Evolutionary conservation across 2,888 invertebrate species (phyloP).

Genomic region (Andrena hattorfiana): DNA sequence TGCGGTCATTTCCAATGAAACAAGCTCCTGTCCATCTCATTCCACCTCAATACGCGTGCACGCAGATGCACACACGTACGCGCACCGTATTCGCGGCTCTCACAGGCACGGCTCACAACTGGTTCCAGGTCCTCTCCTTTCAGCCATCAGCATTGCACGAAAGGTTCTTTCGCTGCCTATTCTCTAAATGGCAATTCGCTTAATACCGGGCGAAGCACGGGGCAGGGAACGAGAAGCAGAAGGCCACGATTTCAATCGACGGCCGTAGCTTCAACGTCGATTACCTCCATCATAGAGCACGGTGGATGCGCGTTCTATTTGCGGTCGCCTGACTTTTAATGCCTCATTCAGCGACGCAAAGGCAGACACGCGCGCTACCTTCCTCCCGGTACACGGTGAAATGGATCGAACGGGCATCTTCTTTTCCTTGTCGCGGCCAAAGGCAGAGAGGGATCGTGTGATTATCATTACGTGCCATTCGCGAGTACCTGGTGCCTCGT

Average conservation of each 20-base stretch:
- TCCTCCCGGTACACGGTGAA: constrained; percentile 3
- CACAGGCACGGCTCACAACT: constrained; percentile 17
- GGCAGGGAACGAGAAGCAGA: constrained; percentile 8
- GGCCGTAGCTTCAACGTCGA: constrained; percentile 32
- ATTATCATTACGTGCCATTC: not conserved
- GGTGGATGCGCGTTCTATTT: constrained; percentile 36
- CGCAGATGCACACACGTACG: not conserved
- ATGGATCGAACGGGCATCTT: constrained; percentile 24
- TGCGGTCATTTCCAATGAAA: constrained; percentile 58
- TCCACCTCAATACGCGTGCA: not conserved
- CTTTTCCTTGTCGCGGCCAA: constrained; percentile 11
- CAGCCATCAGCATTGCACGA: not conserved
- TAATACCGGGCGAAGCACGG: constrained; percentile 10
- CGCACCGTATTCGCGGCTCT: not conserved
- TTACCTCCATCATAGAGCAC: constrained; percentile 18
- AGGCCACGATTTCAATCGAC: constrained; percentile 8
- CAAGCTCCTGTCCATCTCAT: constrained; percentile 31
- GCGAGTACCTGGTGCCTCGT: too few relatives aligned
- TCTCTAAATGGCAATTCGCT: constrained; percentile 54
- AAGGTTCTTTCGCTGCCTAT: constrained; percentile 23
- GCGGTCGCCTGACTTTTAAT: constrained; percentile 52
- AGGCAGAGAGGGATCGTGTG: not conserved
- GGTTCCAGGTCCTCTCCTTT: constrained; percentile 11
- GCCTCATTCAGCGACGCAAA: constrained; percentile 35
- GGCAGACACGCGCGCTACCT: constrained; percentile 17